phyloP scores from a whole-genome alignment of 2,113 vertebrate genomes.

The Sterrhoptilus dennistouni region DNA sequence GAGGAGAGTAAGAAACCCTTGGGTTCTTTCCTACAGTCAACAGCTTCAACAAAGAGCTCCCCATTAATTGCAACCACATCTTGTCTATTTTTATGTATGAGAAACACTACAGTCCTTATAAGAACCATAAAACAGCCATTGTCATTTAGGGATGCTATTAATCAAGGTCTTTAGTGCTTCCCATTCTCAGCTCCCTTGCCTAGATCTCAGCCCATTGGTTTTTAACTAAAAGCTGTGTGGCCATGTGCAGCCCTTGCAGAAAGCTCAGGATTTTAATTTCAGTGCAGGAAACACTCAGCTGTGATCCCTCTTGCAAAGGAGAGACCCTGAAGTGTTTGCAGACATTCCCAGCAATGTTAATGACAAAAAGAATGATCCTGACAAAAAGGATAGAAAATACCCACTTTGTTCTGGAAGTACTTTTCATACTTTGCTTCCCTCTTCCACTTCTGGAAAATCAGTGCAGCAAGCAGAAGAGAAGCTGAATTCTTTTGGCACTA shows the following conservation, averaged over 20 bases:
- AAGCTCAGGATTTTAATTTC: neutral
- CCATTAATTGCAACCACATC: slow-evolving; percentile 48
- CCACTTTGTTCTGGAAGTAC: neutral
- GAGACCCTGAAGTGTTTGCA: neutral
- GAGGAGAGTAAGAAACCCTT: neutral
- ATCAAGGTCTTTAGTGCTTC: neutral
- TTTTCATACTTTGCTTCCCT: neutral
- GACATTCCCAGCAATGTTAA: neutral
- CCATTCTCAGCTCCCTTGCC: neutral
- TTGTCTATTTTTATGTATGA: slow-evolving; percentile 10
- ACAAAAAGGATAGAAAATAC: neutral
- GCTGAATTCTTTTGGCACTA: neutral
- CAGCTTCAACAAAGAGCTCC: slow-evolving; percentile 25
- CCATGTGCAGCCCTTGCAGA: neutral
- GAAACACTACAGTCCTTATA: slow-evolving; percentile 14
- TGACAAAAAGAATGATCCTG: neutral
- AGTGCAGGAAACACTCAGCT: neutral
- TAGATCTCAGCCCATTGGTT: neutral
- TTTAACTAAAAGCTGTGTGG: neutral
- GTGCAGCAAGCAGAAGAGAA: neutral
- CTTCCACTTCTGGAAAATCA: neutral
- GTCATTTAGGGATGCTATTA: slow-evolving; percentile 55
- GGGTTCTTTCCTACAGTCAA: slow-evolving; percentile 29
- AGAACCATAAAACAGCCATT: slow-evolving; percentile 17
- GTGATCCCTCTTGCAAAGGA: neutral